Percentiles rank a stretch among this genome's conserved stretches.
phyloP scores from a whole-genome alignment of 1,140 invertebrate species.

The Holcopasites calliopsidis region DNA sequence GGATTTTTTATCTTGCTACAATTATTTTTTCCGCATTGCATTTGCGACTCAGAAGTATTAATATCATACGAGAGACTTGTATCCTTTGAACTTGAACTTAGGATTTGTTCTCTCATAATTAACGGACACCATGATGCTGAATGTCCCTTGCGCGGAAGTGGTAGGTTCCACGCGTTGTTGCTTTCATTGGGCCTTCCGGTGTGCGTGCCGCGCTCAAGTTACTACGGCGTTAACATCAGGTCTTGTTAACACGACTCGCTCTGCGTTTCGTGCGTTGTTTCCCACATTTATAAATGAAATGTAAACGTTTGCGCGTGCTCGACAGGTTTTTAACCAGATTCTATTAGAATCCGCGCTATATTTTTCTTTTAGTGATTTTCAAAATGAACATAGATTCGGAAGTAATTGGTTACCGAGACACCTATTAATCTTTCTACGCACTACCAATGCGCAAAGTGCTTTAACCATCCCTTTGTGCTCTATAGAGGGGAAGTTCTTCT shows the following conservation, averaged over 20 bases:
- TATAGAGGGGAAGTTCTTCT: too few relatives aligned
- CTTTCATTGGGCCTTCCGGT: conserved; percentile 42
- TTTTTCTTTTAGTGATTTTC: background rate
- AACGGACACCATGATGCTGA: background rate
- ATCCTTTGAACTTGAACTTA: conserved; percentile 27
- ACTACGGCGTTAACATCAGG: conserved; percentile 35
- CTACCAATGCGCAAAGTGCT: too few relatives aligned
- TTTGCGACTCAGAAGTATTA: too few relatives aligned
- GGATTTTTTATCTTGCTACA: too few relatives aligned
- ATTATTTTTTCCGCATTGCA: too few relatives aligned
- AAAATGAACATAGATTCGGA: background rate
- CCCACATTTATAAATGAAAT: conserved; percentile 40
- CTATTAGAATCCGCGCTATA: background rate
- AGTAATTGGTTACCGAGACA: too few relatives aligned
- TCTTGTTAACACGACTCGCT: conserved; percentile 32
- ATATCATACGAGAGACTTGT: background rate
- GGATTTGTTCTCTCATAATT: background rate
- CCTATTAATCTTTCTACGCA: too few relatives aligned
- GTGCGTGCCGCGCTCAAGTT: conserved; percentile 36
- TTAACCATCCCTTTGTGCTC: too few relatives aligned
- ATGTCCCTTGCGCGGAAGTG: conserved; percentile 35
- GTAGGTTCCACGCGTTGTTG: conserved; percentile 30
- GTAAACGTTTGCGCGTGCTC: background rate
- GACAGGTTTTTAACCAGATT: background rate
- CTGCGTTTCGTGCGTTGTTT: conserved; percentile 11